Base-by-base conservation (phyloP, 30 jellyfish, hydroid and myxozoan genomes). In the Clytia hemisphaerica region DNA sequence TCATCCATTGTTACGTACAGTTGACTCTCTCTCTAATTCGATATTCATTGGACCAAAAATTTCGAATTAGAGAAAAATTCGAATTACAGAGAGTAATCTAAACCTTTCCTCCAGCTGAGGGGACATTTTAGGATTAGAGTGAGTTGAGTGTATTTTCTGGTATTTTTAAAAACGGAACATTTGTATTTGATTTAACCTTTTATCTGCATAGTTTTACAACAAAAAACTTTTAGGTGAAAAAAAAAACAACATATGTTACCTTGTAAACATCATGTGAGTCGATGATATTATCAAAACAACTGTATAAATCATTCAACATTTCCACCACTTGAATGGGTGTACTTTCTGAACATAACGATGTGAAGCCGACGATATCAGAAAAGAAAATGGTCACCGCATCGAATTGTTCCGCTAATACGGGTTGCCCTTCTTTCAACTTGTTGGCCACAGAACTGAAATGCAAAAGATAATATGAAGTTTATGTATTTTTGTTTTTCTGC, bases 281-380 rank as follows among this genome's bases (percentile, higher is more conserved):
- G 44, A 85, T 65, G 80, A 68, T 57, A 14, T 76, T 51, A 26
- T 85, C 95, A 38, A 85, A 85, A 16, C 54, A 38, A 45, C 95
- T 85, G 80, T 85, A 85, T 4, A 85, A 63, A 63, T 85, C 95
- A 63, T 85, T 85, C 61, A 85, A 40, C 38, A 85, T 49, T 30
- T 72, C 89, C 4, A 85, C 95, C 30, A 85, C 82, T 69, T 85
- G 80, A 75, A 85, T 37, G 1, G 95, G 95, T 30, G 91, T 45
- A 47, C 90, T 70, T 24, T 62, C 81, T 3, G 95, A 81, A 7
- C 93, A 91, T 25, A 85, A 38, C 2, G 80, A 67, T 1, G 95
- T 85, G 44, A 85, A 85, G 10, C 95, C 95, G 34, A 85, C 95
- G 26, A 85, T 85, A 47, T 85, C 95, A 37, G 93, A 76, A 71